A percentile compares a stretch with the other conserved stretches of the same genome.
These are phyloP conservation scores for Dusona sp. DNA, from an alignment of 2,888 invertebrate genomes.

Conservation along the genomic window DNA sequence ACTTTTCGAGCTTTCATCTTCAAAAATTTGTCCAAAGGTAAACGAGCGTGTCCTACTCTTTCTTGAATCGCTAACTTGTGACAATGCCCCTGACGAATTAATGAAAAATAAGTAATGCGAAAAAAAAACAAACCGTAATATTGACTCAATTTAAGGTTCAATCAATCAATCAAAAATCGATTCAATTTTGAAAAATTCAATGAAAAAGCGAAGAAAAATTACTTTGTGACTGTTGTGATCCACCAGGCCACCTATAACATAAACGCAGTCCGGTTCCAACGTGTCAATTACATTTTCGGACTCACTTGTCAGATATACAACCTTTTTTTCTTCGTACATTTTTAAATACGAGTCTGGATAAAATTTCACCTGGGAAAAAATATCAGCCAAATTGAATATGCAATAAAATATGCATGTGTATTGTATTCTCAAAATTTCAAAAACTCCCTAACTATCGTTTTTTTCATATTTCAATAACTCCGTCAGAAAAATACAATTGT, in stretches of 20 bases:
- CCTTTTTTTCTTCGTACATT: slow-evolving; percentile 90
- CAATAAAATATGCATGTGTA: background rate
- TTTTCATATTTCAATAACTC: background rate
- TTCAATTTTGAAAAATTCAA: too few species aligned
- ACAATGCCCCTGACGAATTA: slow-evolving; percentile 90
- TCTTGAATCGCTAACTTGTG: slow-evolving; percentile 92
- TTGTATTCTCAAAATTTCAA: background rate
- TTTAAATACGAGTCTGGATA: slow-evolving; percentile 89
- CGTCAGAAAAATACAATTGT: background rate
- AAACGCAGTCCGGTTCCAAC: slow-evolving; percentile 92
- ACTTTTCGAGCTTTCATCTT: slow-evolving; percentile 97
- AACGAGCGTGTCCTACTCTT: slow-evolving; percentile 92
- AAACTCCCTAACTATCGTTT: background rate
- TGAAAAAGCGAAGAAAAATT: slow-evolving; percentile 27
- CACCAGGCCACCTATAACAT: slow-evolving; percentile 98
- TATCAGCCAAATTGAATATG: background rate
- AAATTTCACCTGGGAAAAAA: slow-evolving; percentile 88
- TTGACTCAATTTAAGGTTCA: background rate
- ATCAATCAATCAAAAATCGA: too few species aligned
- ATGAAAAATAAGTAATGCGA: background rate
- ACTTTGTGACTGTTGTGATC: slow-evolving; percentile 98
- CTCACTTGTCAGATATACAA: slow-evolving; percentile 97
- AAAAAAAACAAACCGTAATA: slow-evolving; percentile 7
- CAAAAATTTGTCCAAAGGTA: slow-evolving; percentile 96
- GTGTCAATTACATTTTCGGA: slow-evolving; percentile 93